Evolutionary conservation across 2,888 invertebrate species (phyloP).

Genomic region (Aquatica leii): DNA sequence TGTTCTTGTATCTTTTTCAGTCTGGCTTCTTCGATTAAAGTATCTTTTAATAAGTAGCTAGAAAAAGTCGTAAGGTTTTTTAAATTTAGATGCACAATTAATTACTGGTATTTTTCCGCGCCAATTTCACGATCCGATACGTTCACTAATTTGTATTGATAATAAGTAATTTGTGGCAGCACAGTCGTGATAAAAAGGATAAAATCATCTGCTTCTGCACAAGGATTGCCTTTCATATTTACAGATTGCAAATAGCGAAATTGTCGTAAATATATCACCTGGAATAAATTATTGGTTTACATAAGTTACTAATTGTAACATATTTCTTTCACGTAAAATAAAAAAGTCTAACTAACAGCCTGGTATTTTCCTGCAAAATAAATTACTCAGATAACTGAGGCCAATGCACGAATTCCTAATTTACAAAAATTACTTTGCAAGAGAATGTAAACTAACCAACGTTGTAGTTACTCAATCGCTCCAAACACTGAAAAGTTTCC

Average conservation of each 20-base stretch:
- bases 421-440: too few relatives aligned
- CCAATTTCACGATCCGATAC: conserved; percentile 66
- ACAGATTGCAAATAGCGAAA: conserved; percentile 74
- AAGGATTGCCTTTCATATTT: conserved; percentile 84
- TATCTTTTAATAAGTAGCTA: conserved; percentile 13
- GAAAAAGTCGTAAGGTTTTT: too few relatives aligned
- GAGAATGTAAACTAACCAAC: too few relatives aligned
- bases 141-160: conserved; percentile 76
- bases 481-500: too few relatives aligned
- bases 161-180: conserved; percentile 74
- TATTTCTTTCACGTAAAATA: too few relatives aligned
- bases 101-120: conserved; percentile 47
- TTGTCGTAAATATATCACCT: conserved; percentile 77
- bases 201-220: conserved; percentile 71
- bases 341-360: too few relatives aligned
- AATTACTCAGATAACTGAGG: too few relatives aligned
- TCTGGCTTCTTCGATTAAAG: conserved; percentile 57
- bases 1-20: conserved; percentile 66
- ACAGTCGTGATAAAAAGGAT: conserved; percentile 75
- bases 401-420: too few relatives aligned
- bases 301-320: too few relatives aligned
- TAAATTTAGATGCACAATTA: background rate
- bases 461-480: too few relatives aligned
- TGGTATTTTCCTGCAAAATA: too few relatives aligned
- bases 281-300: too few relatives aligned